phyloP scores from a whole-genome alignment of 2,113 vertebrate genomes.

The Mesoclemmys tuberculata region DNA sequence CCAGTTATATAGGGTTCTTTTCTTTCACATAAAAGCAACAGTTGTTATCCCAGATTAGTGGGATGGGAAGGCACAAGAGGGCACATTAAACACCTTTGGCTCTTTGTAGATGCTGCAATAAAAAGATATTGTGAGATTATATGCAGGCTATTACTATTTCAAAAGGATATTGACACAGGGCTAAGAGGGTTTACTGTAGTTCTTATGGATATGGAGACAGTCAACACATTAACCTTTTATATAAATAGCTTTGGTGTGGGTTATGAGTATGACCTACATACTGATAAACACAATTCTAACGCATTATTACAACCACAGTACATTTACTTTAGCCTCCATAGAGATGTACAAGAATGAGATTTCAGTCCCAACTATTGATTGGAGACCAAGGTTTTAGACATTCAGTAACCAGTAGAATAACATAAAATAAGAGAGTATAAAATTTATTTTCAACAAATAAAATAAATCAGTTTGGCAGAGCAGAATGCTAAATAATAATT shows the following conservation, averaged over 20 bases:
- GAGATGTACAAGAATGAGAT: background rate
- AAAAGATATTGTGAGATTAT: background rate
- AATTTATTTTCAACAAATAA: background rate
- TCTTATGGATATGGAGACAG: background rate
- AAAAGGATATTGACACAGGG: background rate
- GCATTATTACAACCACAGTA: background rate
- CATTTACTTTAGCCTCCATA: background rate
- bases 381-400: background rate
- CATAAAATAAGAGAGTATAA: background rate
- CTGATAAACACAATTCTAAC: background rate
- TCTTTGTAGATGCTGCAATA: background rate
- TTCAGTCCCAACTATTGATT: background rate
- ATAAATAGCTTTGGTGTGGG: conserved; percentile 1
- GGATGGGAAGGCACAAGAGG: background rate
- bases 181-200: conserved; percentile 14
- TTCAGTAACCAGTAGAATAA: background rate
- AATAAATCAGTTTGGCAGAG: background rate
- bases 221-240: conserved; percentile 37
- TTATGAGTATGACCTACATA: conserved; percentile 14
- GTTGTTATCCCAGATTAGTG: conserved; percentile 3
- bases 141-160: background rate
- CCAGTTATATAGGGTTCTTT: background rate
- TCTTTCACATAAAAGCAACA: background rate
- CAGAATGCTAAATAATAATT: background rate
- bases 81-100: background rate